Conservation (phyloP, 2,888 invertebrate genomes). For the Drosophila sordidula region DNA sequence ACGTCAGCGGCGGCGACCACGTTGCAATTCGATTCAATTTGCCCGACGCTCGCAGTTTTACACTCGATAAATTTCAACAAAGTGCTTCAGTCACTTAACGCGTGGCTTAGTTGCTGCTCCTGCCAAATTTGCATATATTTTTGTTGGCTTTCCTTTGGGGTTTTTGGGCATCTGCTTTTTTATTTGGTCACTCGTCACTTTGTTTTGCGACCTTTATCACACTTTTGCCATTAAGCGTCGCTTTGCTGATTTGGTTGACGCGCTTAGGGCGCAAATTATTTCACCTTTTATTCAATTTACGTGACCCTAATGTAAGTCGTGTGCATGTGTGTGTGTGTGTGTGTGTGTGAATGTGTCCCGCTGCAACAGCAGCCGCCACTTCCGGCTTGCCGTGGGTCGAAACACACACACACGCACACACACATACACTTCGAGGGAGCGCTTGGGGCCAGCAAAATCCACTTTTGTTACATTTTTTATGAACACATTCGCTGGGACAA, state of each 20-base stretch:
- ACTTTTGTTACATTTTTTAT: constrained; percentile 77
- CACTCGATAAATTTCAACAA: constrained; percentile 71
- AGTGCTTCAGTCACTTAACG: constrained; percentile 54
- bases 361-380: constrained; percentile 45
- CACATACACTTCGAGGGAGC: constrained; percentile 24
- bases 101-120: constrained; percentile 28
- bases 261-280: constrained; percentile 66
- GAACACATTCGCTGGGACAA: constrained; percentile 66
- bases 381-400: constrained; percentile 35
- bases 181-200: constrained; percentile 48
- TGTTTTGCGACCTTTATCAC: constrained; percentile 52
- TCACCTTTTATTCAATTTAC: constrained; percentile 74
- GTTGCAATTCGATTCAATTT: constrained; percentile 73
- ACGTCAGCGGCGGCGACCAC: constrained; percentile 62
- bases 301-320: constrained; percentile 43
- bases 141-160: neutral
- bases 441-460: constrained; percentile 50
- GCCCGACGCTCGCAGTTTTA: constrained; percentile 35
- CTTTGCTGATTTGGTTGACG: constrained; percentile 26
- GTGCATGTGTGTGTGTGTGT: constrained; percentile 14
- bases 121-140: constrained; percentile 24
- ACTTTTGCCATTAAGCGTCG: constrained; percentile 51
- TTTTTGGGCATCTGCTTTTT: constrained; percentile 14
- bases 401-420: constrained; percentile 4
- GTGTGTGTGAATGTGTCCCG: constrained; percentile 25